Evolutionary conservation across 1,140 invertebrate species (phyloP), one percentile per base, ranked within the genome.

Genomic region (Propsilocerus akamusi): DNA sequence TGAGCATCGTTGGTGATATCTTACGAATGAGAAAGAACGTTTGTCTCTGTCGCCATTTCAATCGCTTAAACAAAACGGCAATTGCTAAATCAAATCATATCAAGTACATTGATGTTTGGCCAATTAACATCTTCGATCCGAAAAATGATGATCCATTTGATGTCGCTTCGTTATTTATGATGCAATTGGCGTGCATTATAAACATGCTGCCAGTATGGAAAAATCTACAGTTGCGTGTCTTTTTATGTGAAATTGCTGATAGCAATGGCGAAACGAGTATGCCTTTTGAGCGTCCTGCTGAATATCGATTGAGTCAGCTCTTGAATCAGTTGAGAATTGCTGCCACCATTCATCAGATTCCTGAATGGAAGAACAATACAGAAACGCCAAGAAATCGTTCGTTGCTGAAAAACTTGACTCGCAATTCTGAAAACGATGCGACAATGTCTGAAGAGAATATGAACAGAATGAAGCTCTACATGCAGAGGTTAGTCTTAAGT

Each of bases 81-180:
- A 75, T 83, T 14, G 68, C 74, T 37, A 78, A 74, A 81, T 85
- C 61, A 63, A 69, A 70, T 28, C 70, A 70, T 49, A 71, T 80
- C 20, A 77, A 78, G 54, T 94, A 83, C 64, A 94, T 99, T 51
- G 96, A 99, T 68, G 91, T 98, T 11, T 99, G 95, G 95, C 89
- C 95, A 8, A 79, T 93, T 0, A 91, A 96, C 61, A 80, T 91
- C 53, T 78, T 92, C 53, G 72, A 79, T 56, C 86, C 86, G 5
- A 75, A 73, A 1, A 73, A 79, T 55, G 76, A 81, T 51, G 81
- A 87, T 61, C 73, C 78, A 4, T 90, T 90, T 64, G 86, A 89
- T 50, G 83, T 81, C 57, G 90, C 81, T 32, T 91, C 81, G 54
- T 71, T 98, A 47, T 99, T 99, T 66, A 85, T 97, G 73, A 78